Base-by-base conservation (phyloP, 2,797 vertebrate genomes). In the Sebastes ruberrimus region DNA sequence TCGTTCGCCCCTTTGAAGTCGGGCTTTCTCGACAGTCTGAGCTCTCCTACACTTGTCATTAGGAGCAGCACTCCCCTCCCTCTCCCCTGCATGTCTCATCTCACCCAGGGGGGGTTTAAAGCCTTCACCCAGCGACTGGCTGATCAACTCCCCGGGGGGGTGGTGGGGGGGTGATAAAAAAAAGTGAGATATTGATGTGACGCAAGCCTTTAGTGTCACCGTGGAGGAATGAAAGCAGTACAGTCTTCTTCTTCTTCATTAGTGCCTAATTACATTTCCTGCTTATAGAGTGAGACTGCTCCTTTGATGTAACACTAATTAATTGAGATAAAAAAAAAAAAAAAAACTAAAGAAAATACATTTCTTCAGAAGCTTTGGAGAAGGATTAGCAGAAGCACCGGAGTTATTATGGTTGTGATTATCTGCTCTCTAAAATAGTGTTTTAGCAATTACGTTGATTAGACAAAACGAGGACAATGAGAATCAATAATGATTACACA, bases 221-320 rank as follows among this genome's bases (percentile, higher is more conserved):
- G 71, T 64, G 65, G 70, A 81, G 77, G 67, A 87, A 79, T 71
- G 85, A 86, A 83, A 80, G 82, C 70, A 60, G 76, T 56, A 18
- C 30, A 53, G 75, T 85, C 76, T 84, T 89, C 82, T 91, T 90
- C 86, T 89, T 93, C 76, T 38, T 86, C 86, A 91, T 93, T 92
- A 92, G 84, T 59, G 76, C 60, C 85, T 91, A 91, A 94, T 92
- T 92, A 90, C 88, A 83, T 89, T 84, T 88, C 73, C 82, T 86
- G 83, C 77, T 84, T 82, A 83, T 83, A 86, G 84, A 90, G 82
- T 83, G 76, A 83, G 64, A 81, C 82, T 68, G 69, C 62, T 85
- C 56, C 88, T 92, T 92, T 92, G 90, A 93, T 89, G 80, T 83
- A 73, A 84, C 67, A 63, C 81, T 90, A 91, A 92, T 93, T 90